Percentiles rank a stretch among this genome's conserved stretches.
phyloP scores from a whole-genome alignment of 2,888 invertebrate species.

The Platycnemis pennipes region DNA sequence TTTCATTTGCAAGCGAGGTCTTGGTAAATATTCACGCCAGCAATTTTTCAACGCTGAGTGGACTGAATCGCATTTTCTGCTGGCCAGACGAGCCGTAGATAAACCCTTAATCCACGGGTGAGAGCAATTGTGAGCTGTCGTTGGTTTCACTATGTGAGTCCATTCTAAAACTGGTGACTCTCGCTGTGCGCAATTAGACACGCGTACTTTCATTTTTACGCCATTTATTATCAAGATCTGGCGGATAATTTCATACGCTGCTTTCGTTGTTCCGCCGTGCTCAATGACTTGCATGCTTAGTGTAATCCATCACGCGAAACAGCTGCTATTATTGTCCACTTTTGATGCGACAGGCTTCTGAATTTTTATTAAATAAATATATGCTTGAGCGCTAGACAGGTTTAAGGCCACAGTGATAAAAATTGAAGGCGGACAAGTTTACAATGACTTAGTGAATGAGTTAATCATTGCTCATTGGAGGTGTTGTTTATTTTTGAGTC shows the following conservation, averaged over 20 bases:
- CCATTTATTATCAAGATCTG: background rate
- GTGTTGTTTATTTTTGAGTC: no score
- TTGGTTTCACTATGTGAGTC: background rate
- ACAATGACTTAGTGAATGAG: background rate
- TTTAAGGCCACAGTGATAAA: background rate
- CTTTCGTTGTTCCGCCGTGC: background rate
- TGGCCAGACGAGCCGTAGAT: background rate
- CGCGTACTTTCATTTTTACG: background rate
- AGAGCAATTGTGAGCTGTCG: background rate
- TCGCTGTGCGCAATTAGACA: background rate
- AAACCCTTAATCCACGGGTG: background rate
- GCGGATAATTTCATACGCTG: background rate
- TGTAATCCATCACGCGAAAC: background rate
- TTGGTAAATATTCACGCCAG: background rate
- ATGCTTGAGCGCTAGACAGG: background rate
- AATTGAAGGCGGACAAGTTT: background rate
- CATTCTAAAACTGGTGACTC: background rate
- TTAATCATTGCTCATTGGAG: background rate
- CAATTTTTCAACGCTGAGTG: background rate
- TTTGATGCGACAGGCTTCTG: background rate
- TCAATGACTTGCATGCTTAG: background rate
- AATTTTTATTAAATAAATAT: background rate
- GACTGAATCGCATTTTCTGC: background rate
- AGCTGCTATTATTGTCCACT: background rate
- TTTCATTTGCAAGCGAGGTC: background rate